Percentiles rank a stretch among this genome's conserved stretches.
These are phyloP conservation scores for Nephila pilipes DNA, from an alignment of 1,140 invertebrate genomes.

Conservation along the genomic window DNA sequence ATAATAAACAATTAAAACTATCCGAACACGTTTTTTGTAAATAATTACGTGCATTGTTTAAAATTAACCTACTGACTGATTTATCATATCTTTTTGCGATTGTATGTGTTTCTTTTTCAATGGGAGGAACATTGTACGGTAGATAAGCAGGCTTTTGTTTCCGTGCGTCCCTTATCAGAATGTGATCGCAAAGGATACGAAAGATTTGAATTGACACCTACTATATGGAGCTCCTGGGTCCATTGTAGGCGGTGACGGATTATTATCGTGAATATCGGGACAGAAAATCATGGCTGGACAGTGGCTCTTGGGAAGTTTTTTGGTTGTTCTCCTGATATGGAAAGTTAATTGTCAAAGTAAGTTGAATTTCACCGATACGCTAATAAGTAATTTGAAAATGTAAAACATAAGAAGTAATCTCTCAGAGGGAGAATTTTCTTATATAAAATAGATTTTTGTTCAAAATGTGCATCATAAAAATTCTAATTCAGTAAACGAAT, in stretches of 20 bases:
- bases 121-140: background rate
- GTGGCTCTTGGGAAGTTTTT: background rate
- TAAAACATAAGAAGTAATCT: background rate
- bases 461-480: background rate
- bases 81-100: background rate
- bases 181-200: background rate
- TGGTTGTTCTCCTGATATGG: background rate
- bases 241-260: slow-evolving; percentile 1
- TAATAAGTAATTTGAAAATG: background rate
- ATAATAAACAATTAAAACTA: no score
- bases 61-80: background rate
- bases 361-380: background rate
- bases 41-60: no score
- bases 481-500: background rate
- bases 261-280: background rate
- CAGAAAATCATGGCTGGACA: background rate
- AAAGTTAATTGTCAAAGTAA: background rate
- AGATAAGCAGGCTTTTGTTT: background rate
- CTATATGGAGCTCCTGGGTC: background rate
- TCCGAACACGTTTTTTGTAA: no score
- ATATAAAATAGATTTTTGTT: background rate
- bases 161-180: background rate
- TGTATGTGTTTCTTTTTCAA: background rate
- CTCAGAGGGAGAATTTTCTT: no score
- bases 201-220: background rate